A percentile compares a stretch with the other conserved stretches of the same genome.
Evolutionary conservation across 2,888 invertebrate species (phyloP).

Genomic region (Eupeodes luniger): DNA sequence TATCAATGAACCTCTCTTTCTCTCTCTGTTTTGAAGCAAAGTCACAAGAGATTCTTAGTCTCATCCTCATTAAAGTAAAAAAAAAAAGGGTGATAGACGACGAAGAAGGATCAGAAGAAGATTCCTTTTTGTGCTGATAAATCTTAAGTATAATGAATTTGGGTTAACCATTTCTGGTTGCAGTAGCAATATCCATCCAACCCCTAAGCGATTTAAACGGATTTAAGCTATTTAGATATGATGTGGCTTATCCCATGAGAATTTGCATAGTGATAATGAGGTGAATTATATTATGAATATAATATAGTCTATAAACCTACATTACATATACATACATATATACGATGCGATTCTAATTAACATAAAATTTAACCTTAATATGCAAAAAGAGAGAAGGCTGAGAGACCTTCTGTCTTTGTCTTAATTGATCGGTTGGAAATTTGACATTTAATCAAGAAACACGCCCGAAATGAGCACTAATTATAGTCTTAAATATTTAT

Average conservation of each 20-base stretch:
- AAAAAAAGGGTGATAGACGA: background rate
- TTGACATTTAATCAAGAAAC: too few relatives aligned
- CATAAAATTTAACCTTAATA: background rate
- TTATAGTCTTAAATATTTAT: too few relatives aligned
- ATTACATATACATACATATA: background rate
- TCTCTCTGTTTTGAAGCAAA: background rate
- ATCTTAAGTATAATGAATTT: slow-evolving; percentile 41
- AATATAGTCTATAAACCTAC: too few relatives aligned
- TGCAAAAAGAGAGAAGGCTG: too few relatives aligned
- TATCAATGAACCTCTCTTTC: slow-evolving; percentile 25
- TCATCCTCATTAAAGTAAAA: too few relatives aligned
- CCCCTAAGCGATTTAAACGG: slow-evolving; percentile 40
- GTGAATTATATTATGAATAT: background rate
- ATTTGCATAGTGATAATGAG: slow-evolving; percentile 36
- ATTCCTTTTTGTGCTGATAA: slow-evolving; percentile 28
- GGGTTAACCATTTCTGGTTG: slow-evolving; percentile 34
- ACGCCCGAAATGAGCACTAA: too few relatives aligned
- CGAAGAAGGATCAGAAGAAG: slow-evolving; percentile 11
- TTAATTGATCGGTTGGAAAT: too few relatives aligned
- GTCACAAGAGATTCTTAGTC: background rate
- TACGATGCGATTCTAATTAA: background rate
- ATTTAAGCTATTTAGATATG: slow-evolving; percentile 25
- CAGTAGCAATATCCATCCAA: slow-evolving; percentile 29
- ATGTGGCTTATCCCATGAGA: slow-evolving; percentile 19
- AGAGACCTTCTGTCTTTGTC: background rate